Base-by-base conservation (phyloP, 2,888 invertebrate species). In the Trichogramma dendrolimi region DNA sequence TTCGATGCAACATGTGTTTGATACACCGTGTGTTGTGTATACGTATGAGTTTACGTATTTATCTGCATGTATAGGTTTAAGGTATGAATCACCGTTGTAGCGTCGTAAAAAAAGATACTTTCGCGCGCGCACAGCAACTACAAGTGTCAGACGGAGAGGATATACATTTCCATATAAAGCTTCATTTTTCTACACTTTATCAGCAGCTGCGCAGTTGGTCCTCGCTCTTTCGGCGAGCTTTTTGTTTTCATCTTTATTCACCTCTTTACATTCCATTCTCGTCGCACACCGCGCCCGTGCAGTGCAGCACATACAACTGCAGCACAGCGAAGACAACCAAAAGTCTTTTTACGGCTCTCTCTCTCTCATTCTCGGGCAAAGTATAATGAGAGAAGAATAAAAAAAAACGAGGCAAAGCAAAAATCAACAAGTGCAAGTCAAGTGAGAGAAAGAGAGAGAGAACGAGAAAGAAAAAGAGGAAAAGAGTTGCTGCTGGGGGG, bases 281-380 rank as follows among this genome's bases (percentile, higher is more conserved):
- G 27, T 27, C 27, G 27, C 27, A 27, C 27, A 27, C 27, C 59
- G 65, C 67, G 66, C 64, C 65, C 55, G 60, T 52, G 62, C 58
- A 54, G 64, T 58, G 27, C 27, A 27, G 27, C 63, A 27, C 50
- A 53, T 14, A 14, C 27, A 27, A 27, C 27, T 27, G 27, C 27
- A 27, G 27, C 27, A 27, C 27, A 27, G 27, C 27, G 27, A 27
- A 27, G 27, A 27, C 27, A 27, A 27, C 27, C 41, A 42, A 48
- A 43, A 57, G 50, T 39, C 49, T 58, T 53, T 48, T 60, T 60
- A 44, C 42, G 41, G 6, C 47, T 47, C 40, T 14, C 44, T 11
- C 8, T 11, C 10, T 38, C 7, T 38, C 40, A n/a, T n/a, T 54
- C 11, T 41, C 47, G 38, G 46, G 41, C 5, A 5, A 40, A 42